Conservation (phyloP, 2,113 vertebrate species). For the Sturnira hondurensis region DNA sequence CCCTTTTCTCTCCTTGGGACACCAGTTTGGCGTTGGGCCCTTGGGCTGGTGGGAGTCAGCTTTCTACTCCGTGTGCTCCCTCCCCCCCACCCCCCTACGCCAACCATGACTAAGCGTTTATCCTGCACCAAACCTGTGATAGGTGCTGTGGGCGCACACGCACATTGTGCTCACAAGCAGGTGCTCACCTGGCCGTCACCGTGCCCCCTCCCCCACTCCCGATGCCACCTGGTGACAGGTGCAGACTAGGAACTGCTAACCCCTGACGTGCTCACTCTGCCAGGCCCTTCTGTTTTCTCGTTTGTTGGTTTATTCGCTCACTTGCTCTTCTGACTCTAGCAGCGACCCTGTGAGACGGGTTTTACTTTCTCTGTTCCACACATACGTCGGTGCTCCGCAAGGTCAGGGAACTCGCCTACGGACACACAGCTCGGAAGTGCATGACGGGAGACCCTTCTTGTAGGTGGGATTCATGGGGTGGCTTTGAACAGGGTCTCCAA, state of each 20-base stretch:
- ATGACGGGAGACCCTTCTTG: not conserved
- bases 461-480: not conserved
- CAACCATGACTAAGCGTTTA: rapidly evolving
- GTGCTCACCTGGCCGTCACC: rapidly evolving
- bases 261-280: not conserved
- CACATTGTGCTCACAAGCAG: rapidly evolving
- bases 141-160: not conserved
- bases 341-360: not conserved
- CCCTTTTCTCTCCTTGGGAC: no score
- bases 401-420: not conserved
- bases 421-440: not conserved
- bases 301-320: not conserved
- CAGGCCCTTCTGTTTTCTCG: not conserved
- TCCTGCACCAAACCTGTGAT: not conserved
- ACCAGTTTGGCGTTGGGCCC: not conserved
- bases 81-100: no score
- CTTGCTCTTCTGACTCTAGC: not conserved
- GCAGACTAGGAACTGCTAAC: not conserved
- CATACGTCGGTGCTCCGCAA: not conserved
- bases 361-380: not conserved
- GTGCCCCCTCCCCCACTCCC: no score
- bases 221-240: not conserved
- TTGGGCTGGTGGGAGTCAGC: not conserved
- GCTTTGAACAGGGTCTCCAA: not conserved
- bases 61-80: rapidly evolving